Evolutionary conservation across 2,797 vertebrate species (phyloP), one percentile per base, ranked within the genome.

Genomic region (Brachyrhaphis roseni): DNA sequence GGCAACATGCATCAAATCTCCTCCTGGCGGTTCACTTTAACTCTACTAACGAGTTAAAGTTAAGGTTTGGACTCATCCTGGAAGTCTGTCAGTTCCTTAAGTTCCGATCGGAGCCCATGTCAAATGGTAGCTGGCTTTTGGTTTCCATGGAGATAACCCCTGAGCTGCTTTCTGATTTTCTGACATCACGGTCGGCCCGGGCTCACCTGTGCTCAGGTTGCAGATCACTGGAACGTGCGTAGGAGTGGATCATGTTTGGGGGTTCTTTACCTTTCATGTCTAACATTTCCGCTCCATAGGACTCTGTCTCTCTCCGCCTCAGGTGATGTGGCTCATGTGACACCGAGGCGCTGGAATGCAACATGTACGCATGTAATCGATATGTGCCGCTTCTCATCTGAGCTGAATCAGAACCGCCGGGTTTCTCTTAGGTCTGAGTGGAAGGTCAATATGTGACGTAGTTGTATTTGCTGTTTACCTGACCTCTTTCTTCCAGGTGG

Each of bases 181-280:
- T 57, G 75, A 73, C 64, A 20, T 84, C 77, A 57, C 11, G 74
- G 47, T 89, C 36, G 73, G 79, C 75, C 82, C 80, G n/a, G 47
- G 26, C 36, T 89, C 82, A 85, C 90, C 88, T 84, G 87, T 82
- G 86, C 91, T 93, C 89, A 82, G 77, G 87, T 93, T 92, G 80
- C 93, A 91, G 84, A 79, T 92, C 85, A 84, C 34, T 0, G 36
- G 68, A 66, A 12, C 47, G n/a, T 62, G 26, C 8, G 13, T 12
- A 59, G 81, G 41, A 57, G 57, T 5, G 3, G 88, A 91, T 93
- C 79, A 66, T 82, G 90, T 93, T 90, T 62, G 36, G 47, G 76
- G 75, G 77, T 84, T 90, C 75, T 62, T 86, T 86, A 75, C 72
- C 64, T 79, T 71, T 78, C 80, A 76, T 83, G 82, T 85, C 68